These are phyloP conservation scores for Pseudomyrmex gracilis DNA, from an alignment of 1,140 invertebrate species.

Conservation along the genomic window DNA sequence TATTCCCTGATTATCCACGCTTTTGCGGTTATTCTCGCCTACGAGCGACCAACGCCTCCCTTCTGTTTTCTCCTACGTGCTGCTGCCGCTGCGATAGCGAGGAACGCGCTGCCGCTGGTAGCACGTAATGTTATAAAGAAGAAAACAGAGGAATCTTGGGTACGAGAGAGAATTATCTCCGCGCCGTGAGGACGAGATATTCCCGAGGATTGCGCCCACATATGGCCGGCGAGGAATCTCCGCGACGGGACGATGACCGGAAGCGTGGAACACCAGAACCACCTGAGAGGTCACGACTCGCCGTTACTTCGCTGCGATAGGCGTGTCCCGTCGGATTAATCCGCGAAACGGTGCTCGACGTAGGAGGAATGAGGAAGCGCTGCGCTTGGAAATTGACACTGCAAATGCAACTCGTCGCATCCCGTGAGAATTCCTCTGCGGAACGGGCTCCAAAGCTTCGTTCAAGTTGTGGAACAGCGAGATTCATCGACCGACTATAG, in stretches of 20 bases:
- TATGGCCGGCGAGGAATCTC: conserved; percentile 22
- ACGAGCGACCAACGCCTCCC: conserved; percentile 33
- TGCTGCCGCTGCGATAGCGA: not conserved
- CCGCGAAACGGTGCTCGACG: conserved; percentile 54
- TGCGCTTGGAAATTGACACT: conserved; percentile 31
- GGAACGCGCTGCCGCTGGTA: conserved; percentile 44
- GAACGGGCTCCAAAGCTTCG: not conserved
- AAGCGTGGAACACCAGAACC: conserved; percentile 27
- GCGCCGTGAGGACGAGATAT: conserved; percentile 29
- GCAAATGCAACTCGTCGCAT: conserved; percentile 22
- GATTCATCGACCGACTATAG: not conserved
- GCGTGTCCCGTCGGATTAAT: conserved; percentile 54
- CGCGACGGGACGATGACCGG: conserved; percentile 57
- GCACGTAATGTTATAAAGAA: conserved; percentile 28
- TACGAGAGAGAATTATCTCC: conserved; percentile 3
- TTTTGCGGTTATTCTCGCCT: conserved; percentile 63
- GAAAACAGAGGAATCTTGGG: conserved; percentile 13
- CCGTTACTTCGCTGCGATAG: conserved; percentile 22
- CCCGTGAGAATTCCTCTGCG: conserved; percentile 13
- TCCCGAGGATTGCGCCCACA: conserved; percentile 40
- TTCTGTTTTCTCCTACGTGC: conserved; percentile 11
- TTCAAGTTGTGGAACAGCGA: conserved; percentile 18
- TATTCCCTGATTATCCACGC: conserved; percentile 67
- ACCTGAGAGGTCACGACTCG: conserved; percentile 50
- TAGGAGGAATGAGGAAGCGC: conserved; percentile 43